Percentiles rank a stretch among this genome's conserved stretches.
Evolutionary conservation across 1,140 invertebrate genomes (phyloP).

Genomic region (Dreissena rostriformis): DNA sequence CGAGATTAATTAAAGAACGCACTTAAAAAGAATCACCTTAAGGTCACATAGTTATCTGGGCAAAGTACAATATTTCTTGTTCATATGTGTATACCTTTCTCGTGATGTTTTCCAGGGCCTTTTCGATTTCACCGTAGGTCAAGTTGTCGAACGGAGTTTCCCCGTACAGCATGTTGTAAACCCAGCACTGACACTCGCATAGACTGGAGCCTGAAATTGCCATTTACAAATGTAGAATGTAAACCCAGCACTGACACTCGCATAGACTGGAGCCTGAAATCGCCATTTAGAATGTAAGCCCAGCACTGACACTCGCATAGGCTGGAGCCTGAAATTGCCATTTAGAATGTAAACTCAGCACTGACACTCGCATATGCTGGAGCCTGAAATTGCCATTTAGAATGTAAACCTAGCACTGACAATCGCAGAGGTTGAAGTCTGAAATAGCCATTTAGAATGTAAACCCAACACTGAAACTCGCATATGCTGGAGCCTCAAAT

Average conservation of each 20-base stretch:
- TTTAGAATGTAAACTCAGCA: conserved; percentile 27
- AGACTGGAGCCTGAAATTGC: neutral
- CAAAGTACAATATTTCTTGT: no score
- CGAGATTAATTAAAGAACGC: no score
- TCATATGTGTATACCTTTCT: conserved; percentile 15
- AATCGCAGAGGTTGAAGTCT: no score
- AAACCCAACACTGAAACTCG: no score
- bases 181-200: conserved; percentile 44
- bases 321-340: neutral
- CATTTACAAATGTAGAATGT: neutral
- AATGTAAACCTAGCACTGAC: no score
- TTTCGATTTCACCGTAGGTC: conserved; percentile 32
- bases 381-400: neutral
- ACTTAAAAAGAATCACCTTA: no score
- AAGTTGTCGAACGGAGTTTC: conserved; percentile 39
- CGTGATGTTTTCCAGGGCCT: conserved; percentile 30
- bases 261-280: neutral
- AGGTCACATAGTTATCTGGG: no score
- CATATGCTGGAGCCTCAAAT: no score
- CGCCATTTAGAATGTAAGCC: neutral
- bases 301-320: conserved; percentile 42
- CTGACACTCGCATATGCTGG: conserved; percentile 19
- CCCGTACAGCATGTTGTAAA: conserved; percentile 30
- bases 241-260: conserved; percentile 41
- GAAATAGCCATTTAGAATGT: no score